phyloP scores from a whole-genome alignment of 2,797 vertebrate genomes.

The Onychomys leucogaster region DNA sequence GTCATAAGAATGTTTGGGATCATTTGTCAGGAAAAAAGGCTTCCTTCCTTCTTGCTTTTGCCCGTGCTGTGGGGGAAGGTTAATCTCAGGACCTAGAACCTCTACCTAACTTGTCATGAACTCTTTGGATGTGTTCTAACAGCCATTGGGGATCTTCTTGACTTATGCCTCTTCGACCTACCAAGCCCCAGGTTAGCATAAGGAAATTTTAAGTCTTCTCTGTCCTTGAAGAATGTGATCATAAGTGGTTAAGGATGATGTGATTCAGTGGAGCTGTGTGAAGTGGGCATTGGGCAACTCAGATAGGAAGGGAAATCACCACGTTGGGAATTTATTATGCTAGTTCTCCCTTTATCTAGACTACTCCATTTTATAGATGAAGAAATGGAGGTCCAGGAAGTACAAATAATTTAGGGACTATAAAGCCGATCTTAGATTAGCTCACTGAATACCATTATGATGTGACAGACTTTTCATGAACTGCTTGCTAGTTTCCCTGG shows the following conservation, averaged over 20 bases:
- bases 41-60: conserved; percentile 49
- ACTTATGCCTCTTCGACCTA: conserved; percentile 19
- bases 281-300: background rate
- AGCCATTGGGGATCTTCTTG: conserved; percentile 27
- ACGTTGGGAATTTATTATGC: conserved; percentile 5
- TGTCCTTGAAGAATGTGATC: conserved; percentile 27
- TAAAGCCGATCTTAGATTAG: conserved; percentile 53
- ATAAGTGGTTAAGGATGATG: background rate
- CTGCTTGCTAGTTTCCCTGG: background rate
- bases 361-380: conserved; percentile 48
- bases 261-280: background rate
- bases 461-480: background rate
- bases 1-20: background rate
- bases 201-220: conserved; percentile 51
- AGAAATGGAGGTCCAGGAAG: conserved; percentile 7
- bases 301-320: background rate
- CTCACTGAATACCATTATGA: conserved; percentile 29
- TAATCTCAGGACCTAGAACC: background rate
- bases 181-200: background rate
- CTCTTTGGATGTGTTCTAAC: background rate
- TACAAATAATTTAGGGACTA: conserved; percentile 41
- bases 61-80: background rate
- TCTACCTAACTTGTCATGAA: background rate
- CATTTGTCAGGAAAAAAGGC: conserved; percentile 26
- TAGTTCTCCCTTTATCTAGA: conserved; percentile 30